Evolutionary conservation across 2,797 vertebrate genomes (phyloP), one percentile per base, ranked within the genome.

Genomic region (Alcedo quadribrachys): DNA sequence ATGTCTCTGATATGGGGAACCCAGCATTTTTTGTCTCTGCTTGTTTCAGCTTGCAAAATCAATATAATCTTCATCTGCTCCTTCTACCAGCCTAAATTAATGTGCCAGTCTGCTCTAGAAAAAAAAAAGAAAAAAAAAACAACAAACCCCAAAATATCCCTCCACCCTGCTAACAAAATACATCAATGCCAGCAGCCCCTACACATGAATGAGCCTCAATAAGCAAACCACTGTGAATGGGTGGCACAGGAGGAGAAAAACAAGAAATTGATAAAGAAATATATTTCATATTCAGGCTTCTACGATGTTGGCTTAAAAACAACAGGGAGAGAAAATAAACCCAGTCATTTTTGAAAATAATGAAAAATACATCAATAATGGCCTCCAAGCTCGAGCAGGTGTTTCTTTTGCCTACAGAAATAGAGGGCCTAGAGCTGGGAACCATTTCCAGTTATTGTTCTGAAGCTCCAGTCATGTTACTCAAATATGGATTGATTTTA

Each of bases 101-200:
- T 78, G 83, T 85, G 65, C 80, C 17, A 78, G 88, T 37, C 50
- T 61, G 42, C 46, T 93, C 77, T 28, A 33, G 28, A 12, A 45
- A 35, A 37, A 30, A 8, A 25, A 48, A 32, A 46, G 42, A 6
- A 15, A 2, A 42, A 46, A 51, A 63, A 53, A 11, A 11, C 12
- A 14, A 15, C 6, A 40, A 40, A 40, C 14, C 37, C 6, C 6
- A 40, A 40, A 40, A 40, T 37, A 40, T 40, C 37, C 15, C 30
- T 82, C 42, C 8, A 80, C 27, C 46, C 68, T 61, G 32, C 80
- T 87, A 87, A 86, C 53, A 71, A 93, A 93, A 95, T 96, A 67
- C 54, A 95, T 97, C 94, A 96, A 87, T 96, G 94, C 85, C 94
- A 95, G 61, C 53, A 87, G 67, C 50, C 75, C 83, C 82, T 82